Evolutionary conservation across 1,140 invertebrate genomes (phyloP), one percentile per base, ranked within the genome.

Genomic region (Neodiprion pinetum): DNA sequence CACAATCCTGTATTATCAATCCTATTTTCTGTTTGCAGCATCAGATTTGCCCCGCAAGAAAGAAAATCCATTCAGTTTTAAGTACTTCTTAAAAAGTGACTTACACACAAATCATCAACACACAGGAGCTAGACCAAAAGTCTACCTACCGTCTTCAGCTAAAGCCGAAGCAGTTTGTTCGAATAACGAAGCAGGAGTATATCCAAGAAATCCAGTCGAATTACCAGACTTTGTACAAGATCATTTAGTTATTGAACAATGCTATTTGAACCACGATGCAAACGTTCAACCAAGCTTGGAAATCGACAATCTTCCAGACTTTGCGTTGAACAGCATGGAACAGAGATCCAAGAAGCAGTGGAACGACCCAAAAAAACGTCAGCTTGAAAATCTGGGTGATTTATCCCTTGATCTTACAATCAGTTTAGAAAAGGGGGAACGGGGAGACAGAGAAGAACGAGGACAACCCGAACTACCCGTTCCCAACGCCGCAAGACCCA

Each of bases 41-140:
- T 85, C 85, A 75, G 88, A 90, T 12, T 80, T 85, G 9, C 83
- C 88, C 61, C 90, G 90, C 71, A 90, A 91, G 79, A 93, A 94
- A 79, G 93, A 94, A 70, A 93, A 93, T 84, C 91, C 93, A 2
- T 94, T 96, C 84, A 95, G 94, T 53, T 95, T 96, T 81, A 94
- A 94, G 83, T 94, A 95, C 83, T 95, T 95, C 83, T 82, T 95
- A 78, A 92, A 92, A 78, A 86, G 83, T 73, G 86, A 86, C 50
- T 78, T 78, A 0, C 83, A 82, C 40, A 72, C 75, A 14, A 89
- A 85, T 80, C 89, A 90, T 80, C 87, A 88, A n/a, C 87, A 84
- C 74, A 84, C 88, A 66, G 91, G 91, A 47, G 90, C 91, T 2
- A 85, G 90, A 78, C 91, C 91, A 10, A 92, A 92, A 80, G 84